Percentiles rank a stretch among this genome's conserved stretches.
phyloP scores from a whole-genome alignment of 2,797 vertebrate genomes.

The Masticophis lateralis region DNA sequence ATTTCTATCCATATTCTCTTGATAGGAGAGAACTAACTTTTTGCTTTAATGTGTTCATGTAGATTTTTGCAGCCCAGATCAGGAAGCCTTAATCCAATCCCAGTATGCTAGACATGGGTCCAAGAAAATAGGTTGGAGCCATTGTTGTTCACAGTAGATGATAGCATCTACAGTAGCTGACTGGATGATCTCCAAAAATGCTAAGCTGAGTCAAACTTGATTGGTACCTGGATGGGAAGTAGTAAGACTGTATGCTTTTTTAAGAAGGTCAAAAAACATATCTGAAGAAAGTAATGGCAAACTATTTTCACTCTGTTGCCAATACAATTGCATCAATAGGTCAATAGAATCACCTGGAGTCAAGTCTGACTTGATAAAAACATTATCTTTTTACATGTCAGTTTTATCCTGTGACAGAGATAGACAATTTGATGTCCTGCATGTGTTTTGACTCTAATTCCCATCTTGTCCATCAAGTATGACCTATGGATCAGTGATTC shows the following conservation, averaged over 20 bases:
- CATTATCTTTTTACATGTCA: background rate
- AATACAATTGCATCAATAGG: background rate
- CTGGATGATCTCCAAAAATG: background rate
- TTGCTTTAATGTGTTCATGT: background rate
- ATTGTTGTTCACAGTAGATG: background rate
- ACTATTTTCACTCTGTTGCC: background rate
- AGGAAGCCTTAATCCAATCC: background rate
- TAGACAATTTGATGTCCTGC: background rate
- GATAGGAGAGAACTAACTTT: background rate
- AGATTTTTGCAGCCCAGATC: background rate
- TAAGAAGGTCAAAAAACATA: background rate
- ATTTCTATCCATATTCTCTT: background rate
- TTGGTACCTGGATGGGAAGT: background rate
- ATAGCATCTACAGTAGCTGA: background rate
- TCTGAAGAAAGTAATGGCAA: background rate
- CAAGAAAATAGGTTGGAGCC: background rate
- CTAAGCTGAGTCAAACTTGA: background rate
- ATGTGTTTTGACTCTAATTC: background rate
- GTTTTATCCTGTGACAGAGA: background rate
- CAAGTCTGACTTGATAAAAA: background rate
- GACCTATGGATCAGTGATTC: background rate
- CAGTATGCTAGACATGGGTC: background rate
- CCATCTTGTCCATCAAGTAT: background rate
- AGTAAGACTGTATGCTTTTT: background rate
- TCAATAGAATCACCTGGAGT: background rate